Percentiles rank a stretch among this genome's conserved stretches.
Conservation (phyloP, 2,113 vertebrate genomes). For the Dasyurus viverrinus region DNA sequence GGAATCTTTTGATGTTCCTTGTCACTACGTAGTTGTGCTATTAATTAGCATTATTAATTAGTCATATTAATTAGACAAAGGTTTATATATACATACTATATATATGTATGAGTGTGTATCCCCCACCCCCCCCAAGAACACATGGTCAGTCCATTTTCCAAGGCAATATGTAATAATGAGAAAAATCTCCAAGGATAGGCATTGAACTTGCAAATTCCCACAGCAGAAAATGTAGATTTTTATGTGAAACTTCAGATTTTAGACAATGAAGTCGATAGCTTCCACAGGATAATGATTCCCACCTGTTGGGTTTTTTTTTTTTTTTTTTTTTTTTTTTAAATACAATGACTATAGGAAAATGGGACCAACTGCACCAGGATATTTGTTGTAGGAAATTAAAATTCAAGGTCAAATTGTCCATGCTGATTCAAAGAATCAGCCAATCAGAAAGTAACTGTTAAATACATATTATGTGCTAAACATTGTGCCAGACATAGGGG, state of each 20-base stretch:
- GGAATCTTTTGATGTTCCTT: slow-evolving; percentile 18
- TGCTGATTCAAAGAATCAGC: too few relatives aligned
- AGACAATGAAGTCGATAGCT: neutral
- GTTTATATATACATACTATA: slow-evolving; percentile 32
- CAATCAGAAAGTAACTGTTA: too few relatives aligned
- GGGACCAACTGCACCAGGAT: too few relatives aligned
- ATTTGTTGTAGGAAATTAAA: too few relatives aligned
- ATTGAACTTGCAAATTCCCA: slow-evolving; percentile 52
- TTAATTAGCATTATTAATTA: too few relatives aligned
- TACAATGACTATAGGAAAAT: neutral
- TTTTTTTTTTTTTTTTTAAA: too few relatives aligned
- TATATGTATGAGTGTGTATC: too few relatives aligned
- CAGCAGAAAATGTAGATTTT: slow-evolving; percentile 17
- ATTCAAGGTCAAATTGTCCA: too few relatives aligned
- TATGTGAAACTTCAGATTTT: slow-evolving; percentile 31
- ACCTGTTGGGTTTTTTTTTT: slow-evolving; percentile 4
- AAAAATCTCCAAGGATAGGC: slow-evolving; percentile 13
- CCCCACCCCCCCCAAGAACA: neutral
- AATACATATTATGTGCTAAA: too few relatives aligned
- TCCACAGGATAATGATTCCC: slow-evolving; percentile 4
- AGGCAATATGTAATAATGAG: slow-evolving; percentile 31
- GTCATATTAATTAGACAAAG: slow-evolving; percentile 48
- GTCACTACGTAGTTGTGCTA: slow-evolving; percentile 37
- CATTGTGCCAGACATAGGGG: too few relatives aligned
- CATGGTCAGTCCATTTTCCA: slow-evolving; percentile 53